Evolutionary conservation across 2,113 vertebrate genomes (phyloP), one percentile per base, ranked within the genome.

Genomic region (Chlamydotis undulata): DNA sequence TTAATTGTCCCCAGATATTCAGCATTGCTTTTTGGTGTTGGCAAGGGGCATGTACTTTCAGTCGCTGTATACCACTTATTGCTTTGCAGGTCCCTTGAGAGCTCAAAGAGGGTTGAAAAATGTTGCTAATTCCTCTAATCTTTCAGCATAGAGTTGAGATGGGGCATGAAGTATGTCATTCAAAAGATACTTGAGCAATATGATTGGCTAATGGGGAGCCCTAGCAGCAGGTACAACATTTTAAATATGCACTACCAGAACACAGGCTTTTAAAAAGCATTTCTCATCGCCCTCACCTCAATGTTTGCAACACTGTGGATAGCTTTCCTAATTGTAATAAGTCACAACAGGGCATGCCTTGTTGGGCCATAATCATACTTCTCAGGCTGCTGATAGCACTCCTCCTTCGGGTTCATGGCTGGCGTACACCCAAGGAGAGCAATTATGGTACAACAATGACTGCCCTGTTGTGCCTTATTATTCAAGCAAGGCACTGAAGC

Each of bases 391-490:
- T 97, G 97, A 97, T 97, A 94, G 95, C 96, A 91, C 95, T 97
- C 93, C 73, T 94, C 87, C 87, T 95, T 95, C 1, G 3, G 87
- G 95, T 93, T 94, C 53, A 0, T 97, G 89, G 90, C 93, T 97
- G 85, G 91, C 7, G 2, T 91, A 96, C 95, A 82, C 91, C 94
- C 31, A 63, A 95, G 94, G 96, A 94, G 96, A 89, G 92, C 93
- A 97, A 95, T 97, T 97, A 97, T 39, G 41, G 78, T 52, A 93
- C 89, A 90, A 87, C 94, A 96, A 69, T 93, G 94, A 97, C 96
- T 96, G 94, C 96, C 96, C 96, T 97, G 94, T 94, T 96, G 96
- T 91, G 96, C 83, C 92, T 97, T 96, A 97, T 97, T 97, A 96
- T 97, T 96, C 96, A 94, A 77, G 93, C 67, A 55, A 83, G 87